Conservation (phyloP, 2,113 vertebrate species). For the Dasypus novemcinctus region DNA sequence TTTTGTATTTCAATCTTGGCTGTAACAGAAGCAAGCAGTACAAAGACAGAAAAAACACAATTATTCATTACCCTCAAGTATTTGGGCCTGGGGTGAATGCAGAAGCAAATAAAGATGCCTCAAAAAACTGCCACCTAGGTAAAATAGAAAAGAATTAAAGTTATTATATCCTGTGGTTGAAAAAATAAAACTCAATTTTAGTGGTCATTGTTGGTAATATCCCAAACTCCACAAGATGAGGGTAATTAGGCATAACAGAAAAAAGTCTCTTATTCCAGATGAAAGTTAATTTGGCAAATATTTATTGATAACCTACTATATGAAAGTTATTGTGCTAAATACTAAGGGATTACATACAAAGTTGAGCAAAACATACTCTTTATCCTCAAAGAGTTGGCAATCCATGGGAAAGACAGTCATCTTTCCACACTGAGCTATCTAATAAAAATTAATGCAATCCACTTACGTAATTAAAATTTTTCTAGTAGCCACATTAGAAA, state of each 20-base stretch:
- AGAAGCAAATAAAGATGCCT: constrained; percentile 19
- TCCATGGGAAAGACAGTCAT: neutral
- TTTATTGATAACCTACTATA: neutral
- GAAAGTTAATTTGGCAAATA: neutral
- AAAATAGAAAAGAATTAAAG: neutral
- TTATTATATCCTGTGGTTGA: neutral
- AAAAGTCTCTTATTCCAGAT: neutral
- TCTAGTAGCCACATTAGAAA: neutral
- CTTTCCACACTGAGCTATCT: neutral
- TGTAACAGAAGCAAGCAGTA: neutral
- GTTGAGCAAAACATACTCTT: neutral
- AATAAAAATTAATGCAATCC: neutral
- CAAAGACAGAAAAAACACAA: neutral
- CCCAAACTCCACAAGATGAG: neutral
- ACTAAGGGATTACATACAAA: neutral
- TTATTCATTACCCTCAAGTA: constrained; percentile 9
- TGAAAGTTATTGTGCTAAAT: neutral
- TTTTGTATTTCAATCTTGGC: constrained; percentile 13
- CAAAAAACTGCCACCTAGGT: neutral
- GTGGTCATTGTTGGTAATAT: neutral
- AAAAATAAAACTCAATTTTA: neutral
- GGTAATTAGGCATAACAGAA: neutral
- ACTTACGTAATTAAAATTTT: neutral
- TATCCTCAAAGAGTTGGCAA: neutral
- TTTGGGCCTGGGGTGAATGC: neutral